Percentiles rank a stretch among this genome's conserved stretches.
Conservation (phyloP, 1,140 invertebrate genomes). For the Pemphigus obesinymphae region DNA sequence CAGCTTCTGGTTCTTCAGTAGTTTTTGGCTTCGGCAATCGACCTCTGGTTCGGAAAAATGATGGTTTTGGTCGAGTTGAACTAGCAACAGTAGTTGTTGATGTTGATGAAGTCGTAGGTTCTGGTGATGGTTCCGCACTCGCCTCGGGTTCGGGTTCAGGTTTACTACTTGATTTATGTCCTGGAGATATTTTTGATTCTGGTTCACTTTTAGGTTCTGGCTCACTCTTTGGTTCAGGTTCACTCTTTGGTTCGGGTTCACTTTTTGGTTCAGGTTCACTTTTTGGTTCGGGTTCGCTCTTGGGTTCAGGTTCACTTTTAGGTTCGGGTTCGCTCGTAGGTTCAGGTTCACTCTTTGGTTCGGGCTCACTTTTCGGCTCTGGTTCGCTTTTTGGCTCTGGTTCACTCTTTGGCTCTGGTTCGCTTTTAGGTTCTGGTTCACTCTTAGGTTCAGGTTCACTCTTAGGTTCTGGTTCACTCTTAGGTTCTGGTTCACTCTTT, state of each 20-base stretch:
- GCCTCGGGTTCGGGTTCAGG: conserved; percentile 49
- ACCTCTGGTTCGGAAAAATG: conserved; percentile 28
- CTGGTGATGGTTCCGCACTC: conserved; percentile 52
- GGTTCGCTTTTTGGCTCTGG: conserved; percentile 54
- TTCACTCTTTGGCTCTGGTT: conserved; percentile 54
- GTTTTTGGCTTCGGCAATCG: not conserved
- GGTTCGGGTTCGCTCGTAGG: conserved; percentile 51
- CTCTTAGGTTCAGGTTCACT: conserved; percentile 48
- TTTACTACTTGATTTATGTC: conserved; percentile 40
- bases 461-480: conserved; percentile 50
- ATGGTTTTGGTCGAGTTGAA: conserved; percentile 29
- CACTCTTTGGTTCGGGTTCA: conserved; percentile 49
- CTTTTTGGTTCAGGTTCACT: conserved; percentile 48
- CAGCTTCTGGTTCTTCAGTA: not conserved
- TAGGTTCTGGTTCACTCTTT: conserved; percentile 51
- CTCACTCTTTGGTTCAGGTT: conserved; percentile 52
- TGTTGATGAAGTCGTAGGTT: conserved; percentile 47
- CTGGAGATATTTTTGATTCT: conserved; percentile 46
- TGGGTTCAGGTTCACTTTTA: conserved; percentile 53
- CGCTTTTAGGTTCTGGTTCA: conserved; percentile 50
- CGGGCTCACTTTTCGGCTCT: conserved; percentile 52
- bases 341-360: conserved; percentile 51
- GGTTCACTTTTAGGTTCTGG: conserved; percentile 50
- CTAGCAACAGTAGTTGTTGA: conserved; percentile 13
- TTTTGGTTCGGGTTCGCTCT: conserved; percentile 49